Base-by-base conservation (phyloP, 1,140 invertebrate species). In the Gonioctena quinquepunctata region DNA sequence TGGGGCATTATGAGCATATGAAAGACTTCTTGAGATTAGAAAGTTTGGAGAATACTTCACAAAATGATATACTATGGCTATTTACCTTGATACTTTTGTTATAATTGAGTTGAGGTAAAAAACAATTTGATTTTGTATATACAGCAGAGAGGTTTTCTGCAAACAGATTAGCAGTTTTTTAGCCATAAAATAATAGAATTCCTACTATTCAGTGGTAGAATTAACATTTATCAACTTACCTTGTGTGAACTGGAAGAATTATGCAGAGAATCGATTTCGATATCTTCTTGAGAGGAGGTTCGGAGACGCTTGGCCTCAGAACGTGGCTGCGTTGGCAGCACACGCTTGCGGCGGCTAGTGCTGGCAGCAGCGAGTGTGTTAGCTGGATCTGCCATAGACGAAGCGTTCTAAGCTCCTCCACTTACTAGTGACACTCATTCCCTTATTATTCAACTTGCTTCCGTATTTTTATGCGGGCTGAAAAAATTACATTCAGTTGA, bases 331-430 rank as follows among this genome's bases (percentile, higher is more conserved):
- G 76, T 65, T 65, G 76, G 79, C 79, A 81, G 77, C 80, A 76
- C 80, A 82, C 81, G 81, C 79, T 83, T 83, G 72, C 78, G 81
- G 79, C 78, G 79, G 77, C 79, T 82, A 73, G 77, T 81, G 80
- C 80, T 82, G 81, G 79, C 77, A 77, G 75, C 80, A 80, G 80
- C 79, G 75, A 73, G 65, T 71, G 68, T 66, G 76, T 82, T 82
- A 83, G 78, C 81, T 82, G 81, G 77, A 81, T 82, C 80, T 80
- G 82, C 82, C 81, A 82, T 83, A 82, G 82, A 82, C 81, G 80
- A 81, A 82, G 76, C 73, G 80, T 80, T 80, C 77, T 75, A 77
- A 74, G 76, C 77, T 75, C 79, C 76, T 76, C 78, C 77, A 77
- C 77, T 79, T 80, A 79, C 73, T 75, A 78, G 76, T 74, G 78